These are phyloP conservation scores for Hemibagrus guttatus DNA, from an alignment of 2,797 vertebrate genomes.

Conservation along the genomic window DNA sequence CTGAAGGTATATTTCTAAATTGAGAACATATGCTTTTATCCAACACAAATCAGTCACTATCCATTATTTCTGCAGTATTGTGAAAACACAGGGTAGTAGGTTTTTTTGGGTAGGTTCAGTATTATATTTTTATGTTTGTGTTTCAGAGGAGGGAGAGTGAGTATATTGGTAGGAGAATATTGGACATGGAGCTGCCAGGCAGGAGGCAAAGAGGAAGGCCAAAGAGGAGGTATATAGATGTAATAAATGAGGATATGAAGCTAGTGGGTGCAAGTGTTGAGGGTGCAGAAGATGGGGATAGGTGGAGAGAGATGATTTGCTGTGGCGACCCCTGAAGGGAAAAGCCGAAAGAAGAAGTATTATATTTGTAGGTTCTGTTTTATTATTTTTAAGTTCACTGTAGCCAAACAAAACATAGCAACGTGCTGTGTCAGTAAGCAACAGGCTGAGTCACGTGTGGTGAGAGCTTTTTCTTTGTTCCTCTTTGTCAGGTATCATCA, in stretches of 20 bases:
- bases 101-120: background rate
- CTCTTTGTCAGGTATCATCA: constrained; percentile 83
- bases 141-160: too few relatives aligned
- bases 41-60: background rate
- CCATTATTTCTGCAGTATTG: background rate
- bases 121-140: background rate
- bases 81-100: background rate
- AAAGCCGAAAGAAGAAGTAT: too few relatives aligned
- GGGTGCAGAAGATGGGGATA: too few relatives aligned
- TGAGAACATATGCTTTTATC: background rate
- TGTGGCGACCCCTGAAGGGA: too few relatives aligned
- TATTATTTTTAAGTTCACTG: background rate
- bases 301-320: too few relatives aligned
- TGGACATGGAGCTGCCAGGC: too few relatives aligned
- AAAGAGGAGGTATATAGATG: too few relatives aligned
- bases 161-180: too few relatives aligned
- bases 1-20: background rate
- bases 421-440: background rate
- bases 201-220: too few relatives aligned
- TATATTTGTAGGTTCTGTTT: background rate
- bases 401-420: background rate
- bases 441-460: background rate
- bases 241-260: too few relatives aligned
- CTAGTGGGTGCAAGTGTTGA: too few relatives aligned
- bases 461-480: background rate